These are phyloP conservation scores for Eucera pruinosa DNA, from an alignment of 2,888 invertebrate genomes.

Conservation along the genomic window DNA sequence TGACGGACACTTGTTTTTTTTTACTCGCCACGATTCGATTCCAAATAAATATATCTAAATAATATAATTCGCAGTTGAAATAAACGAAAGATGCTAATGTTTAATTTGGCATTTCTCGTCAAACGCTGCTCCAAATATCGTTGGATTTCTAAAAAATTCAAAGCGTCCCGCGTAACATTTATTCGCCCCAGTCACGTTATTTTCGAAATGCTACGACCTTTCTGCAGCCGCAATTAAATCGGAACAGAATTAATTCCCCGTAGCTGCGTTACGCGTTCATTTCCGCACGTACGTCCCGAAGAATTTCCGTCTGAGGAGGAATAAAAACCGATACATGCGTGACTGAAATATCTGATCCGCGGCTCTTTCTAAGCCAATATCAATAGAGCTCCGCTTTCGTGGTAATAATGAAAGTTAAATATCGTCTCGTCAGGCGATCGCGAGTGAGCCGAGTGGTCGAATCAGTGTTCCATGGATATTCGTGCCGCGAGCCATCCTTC, in stretches of 20 bases:
- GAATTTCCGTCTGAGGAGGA: slow-evolving; percentile 33
- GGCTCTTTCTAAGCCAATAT: slow-evolving; percentile 77
- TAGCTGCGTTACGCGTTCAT: slow-evolving; percentile 15
- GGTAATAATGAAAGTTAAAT: slow-evolving; percentile 82
- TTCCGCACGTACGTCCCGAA: slow-evolving; percentile 10
- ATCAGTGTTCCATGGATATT: slow-evolving; percentile 69
- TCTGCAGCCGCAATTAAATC: slow-evolving; percentile 4
- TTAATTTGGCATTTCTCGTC: too few species aligned
- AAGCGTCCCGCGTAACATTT: not conserved
- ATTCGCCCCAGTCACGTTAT: slow-evolving; percentile 1
- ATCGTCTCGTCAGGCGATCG: slow-evolving; percentile 60
- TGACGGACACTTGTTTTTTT: too few species aligned
- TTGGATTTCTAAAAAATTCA: too few species aligned
- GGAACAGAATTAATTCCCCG: slow-evolving; percentile 28
- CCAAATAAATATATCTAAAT: too few species aligned
- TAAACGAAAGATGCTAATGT: too few species aligned
- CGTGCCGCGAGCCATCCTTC: slow-evolving; percentile 70
- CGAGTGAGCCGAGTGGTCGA: slow-evolving; percentile 41
- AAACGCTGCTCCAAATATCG: too few species aligned
- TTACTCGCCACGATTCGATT: too few species aligned
- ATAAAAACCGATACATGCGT: slow-evolving; percentile 67
- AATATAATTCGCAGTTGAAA: too few species aligned
- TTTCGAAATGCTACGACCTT: not conserved
- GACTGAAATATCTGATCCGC: slow-evolving; percentile 75
- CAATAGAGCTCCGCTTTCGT: slow-evolving; percentile 76